Evolutionary conservation across 2,888 invertebrate genomes (phyloP).

Genomic region (Monochamus alternatus): DNA sequence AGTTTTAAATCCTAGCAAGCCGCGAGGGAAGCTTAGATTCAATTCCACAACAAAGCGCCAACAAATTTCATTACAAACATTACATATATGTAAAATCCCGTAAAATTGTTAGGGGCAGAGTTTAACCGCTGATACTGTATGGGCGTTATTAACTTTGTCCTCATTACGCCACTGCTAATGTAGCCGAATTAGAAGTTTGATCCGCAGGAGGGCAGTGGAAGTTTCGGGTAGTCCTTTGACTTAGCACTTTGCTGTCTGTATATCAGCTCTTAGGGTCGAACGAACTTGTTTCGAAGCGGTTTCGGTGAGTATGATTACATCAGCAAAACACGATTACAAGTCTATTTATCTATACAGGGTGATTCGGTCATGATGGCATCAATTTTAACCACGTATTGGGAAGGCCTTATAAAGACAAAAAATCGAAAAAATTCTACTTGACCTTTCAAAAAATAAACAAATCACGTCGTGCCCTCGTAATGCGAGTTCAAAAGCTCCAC

Average conservation of each 20-base stretch:
- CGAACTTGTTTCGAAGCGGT: too few species aligned
- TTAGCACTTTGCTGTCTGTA: not conserved
- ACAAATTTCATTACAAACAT: not conserved
- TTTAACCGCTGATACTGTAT: not conserved
- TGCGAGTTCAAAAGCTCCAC: too few species aligned
- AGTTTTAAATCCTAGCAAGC: not conserved
- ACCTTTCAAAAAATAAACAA: too few species aligned
- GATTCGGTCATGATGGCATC: too few species aligned
- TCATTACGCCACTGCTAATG: slow-evolving; percentile 16
- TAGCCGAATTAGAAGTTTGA: slow-evolving; percentile 11
- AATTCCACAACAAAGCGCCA: not conserved
- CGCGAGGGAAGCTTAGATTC: not conserved
- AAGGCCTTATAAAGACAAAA: too few species aligned
- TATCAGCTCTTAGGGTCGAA: too few species aligned
- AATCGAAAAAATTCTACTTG: too few species aligned
- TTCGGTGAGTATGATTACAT: too few species aligned
- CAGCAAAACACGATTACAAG: too few species aligned
- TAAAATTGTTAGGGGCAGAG: not conserved
- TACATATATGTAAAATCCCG: not conserved
- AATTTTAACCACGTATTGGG: too few species aligned
- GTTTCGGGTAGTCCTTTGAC: not conserved
- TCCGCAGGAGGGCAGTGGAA: not conserved
- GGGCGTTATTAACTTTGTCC: slow-evolving; percentile 9
- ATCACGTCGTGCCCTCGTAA: too few species aligned
- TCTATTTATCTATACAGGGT: too few species aligned